These are phyloP conservation scores for Wasmannia auropunctata DNA, from an alignment of 1,140 invertebrate genomes.

Conservation along the genomic window DNA sequence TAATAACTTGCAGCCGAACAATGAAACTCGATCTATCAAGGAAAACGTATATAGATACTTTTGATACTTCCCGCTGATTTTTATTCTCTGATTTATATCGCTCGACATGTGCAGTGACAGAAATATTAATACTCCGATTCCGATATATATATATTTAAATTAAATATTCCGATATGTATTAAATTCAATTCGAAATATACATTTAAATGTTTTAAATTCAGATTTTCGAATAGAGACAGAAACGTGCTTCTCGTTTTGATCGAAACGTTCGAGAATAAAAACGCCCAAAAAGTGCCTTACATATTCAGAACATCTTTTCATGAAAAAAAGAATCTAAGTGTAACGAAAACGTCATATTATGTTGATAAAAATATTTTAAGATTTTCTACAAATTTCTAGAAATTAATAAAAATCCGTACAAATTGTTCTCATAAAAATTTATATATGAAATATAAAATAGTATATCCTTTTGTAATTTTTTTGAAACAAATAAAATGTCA, in stretches of 20 bases:
- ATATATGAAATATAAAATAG: neutral
- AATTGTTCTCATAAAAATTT: neutral
- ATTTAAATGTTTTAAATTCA: too few species aligned
- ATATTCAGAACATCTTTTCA: neutral
- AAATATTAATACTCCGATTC: slow-evolving; percentile 13
- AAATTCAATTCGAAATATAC: too few species aligned
- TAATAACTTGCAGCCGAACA: slow-evolving; percentile 11
- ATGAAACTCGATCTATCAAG: neutral
- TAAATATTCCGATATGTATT: too few species aligned
- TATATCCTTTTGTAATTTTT: neutral
- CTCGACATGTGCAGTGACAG: neutral
- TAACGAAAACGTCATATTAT: neutral
- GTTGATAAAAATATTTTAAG: neutral
- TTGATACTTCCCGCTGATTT: neutral
- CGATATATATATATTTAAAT: neutral
- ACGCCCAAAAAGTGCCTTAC: neutral
- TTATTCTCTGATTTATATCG: slow-evolving; percentile 8
- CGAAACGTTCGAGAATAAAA: neutral
- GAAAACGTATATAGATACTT: neutral
- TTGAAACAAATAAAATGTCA: neutral
- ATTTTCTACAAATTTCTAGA: neutral
- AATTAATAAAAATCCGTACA: neutral
- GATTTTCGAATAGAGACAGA: neutral
- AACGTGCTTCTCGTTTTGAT: neutral
- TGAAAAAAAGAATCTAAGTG: neutral